Base-by-base conservation (phyloP, 2,888 invertebrate genomes). In the Trachelus troglodyta region DNA sequence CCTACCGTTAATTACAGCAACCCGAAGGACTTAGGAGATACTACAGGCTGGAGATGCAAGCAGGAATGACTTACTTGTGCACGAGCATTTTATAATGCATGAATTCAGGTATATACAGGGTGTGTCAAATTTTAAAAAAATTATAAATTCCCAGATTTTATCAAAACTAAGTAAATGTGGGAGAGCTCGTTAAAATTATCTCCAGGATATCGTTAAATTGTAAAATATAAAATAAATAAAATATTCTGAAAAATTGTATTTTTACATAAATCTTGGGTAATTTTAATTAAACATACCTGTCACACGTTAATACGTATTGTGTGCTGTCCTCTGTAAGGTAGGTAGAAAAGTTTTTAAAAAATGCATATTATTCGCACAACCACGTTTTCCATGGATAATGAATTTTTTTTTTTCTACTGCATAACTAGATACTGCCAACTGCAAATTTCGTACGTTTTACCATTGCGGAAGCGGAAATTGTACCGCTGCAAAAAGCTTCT, bases 21-120 rank as follows among this genome's bases (percentile, higher is more conserved):
- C 76, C 71, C 33, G 80, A 79, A 82, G 81, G 79, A 79, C 79
- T 76, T 75, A 40, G 40, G 77, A 74, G 78, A 77, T 69, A 69
- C 78, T 79, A 23, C 68, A 75, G 77, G 75, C 73, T 73, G 77
- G 40, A 83, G 76, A 75, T 74, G 76, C 80, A 84, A 80, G 77
- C 79, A 79, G 79, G 78, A 84, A 81, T 81, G 79, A 76, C 82
- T 83, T 81, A 83, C 84, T 84, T 85, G 81, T 84, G 85, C 83
- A 82, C 84, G 85, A 83, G 76, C 81, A 83, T 76, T 82, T 56
- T 56, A 56, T 56, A 56, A 56, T 56, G 23, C 56, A 23, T 56
- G 56, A 56, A 56, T 56, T 23, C 56, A 23, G 23, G 23, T 56
- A 37, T 23, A 23, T 56, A 15, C 9, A 56, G 56, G 56, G 56